A percentile compares a stretch with the other conserved stretches of the same genome.
Evolutionary conservation across 2,113 vertebrate genomes (phyloP).

Genomic region (Calidris pygmaea): DNA sequence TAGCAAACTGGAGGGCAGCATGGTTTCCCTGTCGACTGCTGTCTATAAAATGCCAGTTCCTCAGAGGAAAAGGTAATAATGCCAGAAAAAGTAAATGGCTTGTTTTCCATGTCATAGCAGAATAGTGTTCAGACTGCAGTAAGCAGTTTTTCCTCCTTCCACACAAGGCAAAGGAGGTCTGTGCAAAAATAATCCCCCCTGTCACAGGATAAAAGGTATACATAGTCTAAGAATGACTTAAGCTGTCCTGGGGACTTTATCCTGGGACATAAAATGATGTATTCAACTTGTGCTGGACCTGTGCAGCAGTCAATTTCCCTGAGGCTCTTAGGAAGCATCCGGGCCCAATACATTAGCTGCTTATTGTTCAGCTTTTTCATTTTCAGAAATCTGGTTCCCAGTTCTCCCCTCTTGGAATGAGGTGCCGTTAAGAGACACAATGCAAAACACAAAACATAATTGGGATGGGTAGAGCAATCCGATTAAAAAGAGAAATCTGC

Average conservation of each 20-base stretch:
- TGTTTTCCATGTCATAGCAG: not conserved
- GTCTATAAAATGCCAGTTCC: not conserved
- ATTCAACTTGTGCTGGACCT: not conserved
- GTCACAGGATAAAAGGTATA: not conserved
- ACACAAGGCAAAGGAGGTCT: not conserved
- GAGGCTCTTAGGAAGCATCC: not conserved
- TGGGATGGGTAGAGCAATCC: not conserved
- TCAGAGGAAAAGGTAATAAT: not conserved
- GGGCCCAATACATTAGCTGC: not conserved
- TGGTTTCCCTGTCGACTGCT: not conserved
- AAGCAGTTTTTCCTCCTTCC: not conserved
- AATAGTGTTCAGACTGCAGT: not conserved
- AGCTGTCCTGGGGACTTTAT: not conserved
- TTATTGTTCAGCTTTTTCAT: slow-evolving; percentile 7
- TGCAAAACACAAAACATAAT: not conserved
- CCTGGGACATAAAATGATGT: not conserved
- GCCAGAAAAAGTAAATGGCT: not conserved
- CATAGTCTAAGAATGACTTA: not conserved
- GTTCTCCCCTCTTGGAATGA: not conserved
- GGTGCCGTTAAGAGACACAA: not conserved
- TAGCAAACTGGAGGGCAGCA: not conserved
- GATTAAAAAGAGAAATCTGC: slow-evolving; percentile 2
- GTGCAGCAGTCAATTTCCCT: not conserved
- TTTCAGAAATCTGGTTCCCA: not conserved
- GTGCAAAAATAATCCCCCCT: not conserved